These are phyloP conservation scores for Leptinotarsa rubiginosa DNA, from an alignment of 2,888 invertebrate species.

Conservation along the genomic window DNA sequence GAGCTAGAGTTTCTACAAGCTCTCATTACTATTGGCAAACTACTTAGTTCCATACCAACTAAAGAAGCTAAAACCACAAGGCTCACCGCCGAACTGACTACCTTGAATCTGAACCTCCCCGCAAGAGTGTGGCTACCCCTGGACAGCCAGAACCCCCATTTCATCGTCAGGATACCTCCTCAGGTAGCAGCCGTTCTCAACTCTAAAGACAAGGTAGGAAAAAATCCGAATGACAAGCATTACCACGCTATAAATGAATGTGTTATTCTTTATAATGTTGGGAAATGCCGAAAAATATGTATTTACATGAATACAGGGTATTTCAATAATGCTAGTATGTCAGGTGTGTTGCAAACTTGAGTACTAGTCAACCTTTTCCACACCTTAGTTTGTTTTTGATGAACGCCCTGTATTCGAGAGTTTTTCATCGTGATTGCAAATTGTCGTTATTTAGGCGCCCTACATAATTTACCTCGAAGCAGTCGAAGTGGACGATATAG, in stretches of 20 bases:
- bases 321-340: no score
- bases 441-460: constrained; percentile 77
- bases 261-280: no score
- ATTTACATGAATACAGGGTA: no score
- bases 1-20: constrained; percentile 89
- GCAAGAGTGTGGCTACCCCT: constrained; percentile 98
- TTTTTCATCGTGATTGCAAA: no score
- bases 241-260: no score
- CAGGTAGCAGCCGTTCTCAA: constrained; percentile 98
- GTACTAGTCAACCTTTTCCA: no score
- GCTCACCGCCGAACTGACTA: constrained; percentile 91
- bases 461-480: constrained; percentile 99
- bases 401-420: no score
- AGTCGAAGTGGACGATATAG: constrained; percentile 85
- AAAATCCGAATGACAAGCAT: neutral
- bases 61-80: constrained; percentile 94
- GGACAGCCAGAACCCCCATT: constrained; percentile 85
- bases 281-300: no score
- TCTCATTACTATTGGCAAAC: constrained; percentile 87
- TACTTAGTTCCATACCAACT: constrained; percentile 82
- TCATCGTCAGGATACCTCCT: constrained; percentile 95
- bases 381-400: no score
- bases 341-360: no score
- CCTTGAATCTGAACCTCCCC: constrained; percentile 95
- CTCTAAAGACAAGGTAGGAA: constrained; percentile 91